Conservation (phyloP, 2,888 invertebrate genomes). For the Tipula vernalis region DNA sequence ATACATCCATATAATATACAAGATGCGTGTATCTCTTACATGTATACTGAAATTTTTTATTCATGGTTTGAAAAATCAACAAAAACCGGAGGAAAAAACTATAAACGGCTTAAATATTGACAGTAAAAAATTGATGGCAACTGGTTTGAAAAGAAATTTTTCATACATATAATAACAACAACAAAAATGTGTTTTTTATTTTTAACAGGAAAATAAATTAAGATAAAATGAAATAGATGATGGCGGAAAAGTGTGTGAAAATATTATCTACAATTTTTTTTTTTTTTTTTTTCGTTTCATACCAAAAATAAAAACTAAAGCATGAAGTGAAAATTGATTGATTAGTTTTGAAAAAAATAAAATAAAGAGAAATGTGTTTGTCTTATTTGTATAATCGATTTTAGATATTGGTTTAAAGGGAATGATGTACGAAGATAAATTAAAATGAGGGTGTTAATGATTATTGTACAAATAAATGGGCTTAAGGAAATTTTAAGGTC, state of each 20-base stretch:
- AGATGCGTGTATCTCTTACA: not conserved
- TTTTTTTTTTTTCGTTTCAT: not conserved
- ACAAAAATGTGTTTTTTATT: not conserved
- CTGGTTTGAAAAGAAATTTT: conserved; percentile 9
- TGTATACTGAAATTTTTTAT: not conserved
- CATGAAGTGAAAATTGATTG: not conserved
- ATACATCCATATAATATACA: not conserved
- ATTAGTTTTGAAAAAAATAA: not conserved
- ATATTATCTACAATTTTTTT: not conserved
- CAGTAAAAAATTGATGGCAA: conserved; percentile 10
- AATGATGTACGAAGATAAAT: not conserved
- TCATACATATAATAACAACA: not conserved
- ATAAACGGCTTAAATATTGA: conserved; percentile 10
- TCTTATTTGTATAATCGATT: not conserved
- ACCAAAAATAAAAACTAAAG: not conserved
- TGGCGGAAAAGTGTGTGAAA: conserved; percentile 7
- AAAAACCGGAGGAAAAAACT: conserved; percentile 5
- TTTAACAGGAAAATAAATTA: not conserved
- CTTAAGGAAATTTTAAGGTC: not conserved
- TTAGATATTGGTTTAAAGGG: not conserved
- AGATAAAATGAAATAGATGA: conserved; percentile 7
- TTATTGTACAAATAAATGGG: not conserved
- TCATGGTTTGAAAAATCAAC: conserved; percentile 8
- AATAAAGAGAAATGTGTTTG: not conserved
- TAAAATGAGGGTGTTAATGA: not conserved